Conservation (phyloP, 1,140 invertebrate species). For the Lepidurus packardi region DNA sequence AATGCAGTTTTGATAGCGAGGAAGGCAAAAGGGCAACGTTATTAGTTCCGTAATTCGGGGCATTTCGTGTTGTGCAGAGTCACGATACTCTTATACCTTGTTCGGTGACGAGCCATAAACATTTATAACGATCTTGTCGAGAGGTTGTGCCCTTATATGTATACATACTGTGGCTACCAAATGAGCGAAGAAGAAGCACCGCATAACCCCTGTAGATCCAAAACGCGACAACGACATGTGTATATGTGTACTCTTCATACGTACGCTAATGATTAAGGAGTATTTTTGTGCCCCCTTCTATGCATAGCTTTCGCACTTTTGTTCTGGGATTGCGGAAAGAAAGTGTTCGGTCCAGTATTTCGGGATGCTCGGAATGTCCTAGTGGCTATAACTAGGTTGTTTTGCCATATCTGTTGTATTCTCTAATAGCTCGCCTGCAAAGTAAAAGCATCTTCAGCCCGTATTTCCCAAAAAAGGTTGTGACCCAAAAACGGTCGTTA, state of each 20-base stretch:
- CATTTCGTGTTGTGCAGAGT: neutral
- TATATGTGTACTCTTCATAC: neutral
- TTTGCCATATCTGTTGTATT: neutral
- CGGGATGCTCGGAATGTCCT: neutral
- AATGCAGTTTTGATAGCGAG: neutral
- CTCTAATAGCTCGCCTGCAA: neutral
- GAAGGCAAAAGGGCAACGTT: neutral
- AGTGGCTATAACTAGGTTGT: neutral
- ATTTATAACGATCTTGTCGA: neutral
- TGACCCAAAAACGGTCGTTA: conserved; percentile 18
- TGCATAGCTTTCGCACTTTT: neutral
- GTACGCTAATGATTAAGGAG: conserved; percentile 3
- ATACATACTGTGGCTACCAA: neutral
- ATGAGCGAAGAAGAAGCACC: neutral
- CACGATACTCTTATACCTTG: neutral
- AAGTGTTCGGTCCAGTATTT: neutral
- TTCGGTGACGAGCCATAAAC: neutral
- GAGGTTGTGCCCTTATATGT: neutral
- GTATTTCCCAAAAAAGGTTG: conserved; percentile 8
- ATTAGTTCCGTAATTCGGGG: neutral
- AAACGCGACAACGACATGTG: neutral
- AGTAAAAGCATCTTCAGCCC: neutral
- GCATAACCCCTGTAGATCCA: neutral
- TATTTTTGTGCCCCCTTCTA: neutral
- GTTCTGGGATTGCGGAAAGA: neutral